Evolutionary conservation across 1,140 invertebrate genomes (phyloP).

Genomic region (Hylyphantes graminicola): DNA sequence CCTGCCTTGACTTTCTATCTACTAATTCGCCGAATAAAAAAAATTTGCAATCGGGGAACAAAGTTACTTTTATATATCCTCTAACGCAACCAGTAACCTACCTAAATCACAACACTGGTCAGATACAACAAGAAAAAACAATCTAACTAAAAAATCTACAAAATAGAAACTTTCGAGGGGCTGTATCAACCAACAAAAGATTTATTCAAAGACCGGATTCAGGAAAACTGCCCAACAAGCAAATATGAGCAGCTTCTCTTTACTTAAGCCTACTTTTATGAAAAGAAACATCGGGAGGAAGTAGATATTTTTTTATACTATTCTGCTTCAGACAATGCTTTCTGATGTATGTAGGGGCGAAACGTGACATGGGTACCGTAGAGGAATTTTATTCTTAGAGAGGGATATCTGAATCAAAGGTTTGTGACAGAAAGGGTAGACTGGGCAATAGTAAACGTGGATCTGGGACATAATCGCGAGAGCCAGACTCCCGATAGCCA

Average conservation of each 20-base stretch:
- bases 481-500: too few relatives aligned
- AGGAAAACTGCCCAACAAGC: conserved; percentile 39
- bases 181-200: conserved; percentile 18
- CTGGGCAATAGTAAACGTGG: too few relatives aligned
- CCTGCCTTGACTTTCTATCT: too few relatives aligned
- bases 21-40: too few relatives aligned
- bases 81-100: too few relatives aligned
- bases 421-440: too few relatives aligned
- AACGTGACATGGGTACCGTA: conserved; percentile 17
- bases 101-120: too few relatives aligned
- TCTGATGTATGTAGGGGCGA: background rate
- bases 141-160: background rate
- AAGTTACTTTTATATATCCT: too few relatives aligned
- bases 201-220: conserved; percentile 26
- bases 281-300: conserved; percentile 30
- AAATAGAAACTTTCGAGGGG: conserved; percentile 10
- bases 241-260: conserved; percentile 33
- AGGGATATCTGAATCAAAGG: too few relatives aligned
- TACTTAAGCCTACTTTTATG: conserved; percentile 28
- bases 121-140: background rate
- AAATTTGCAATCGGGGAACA: too few relatives aligned
- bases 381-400: too few relatives aligned
- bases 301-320: conserved; percentile 18
- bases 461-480: too few relatives aligned
- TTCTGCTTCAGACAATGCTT: conserved; percentile 10